These are phyloP conservation scores for Lagorchestes hirsutus DNA, from an alignment of 2,797 vertebrate species.

Conservation along the genomic window DNA sequence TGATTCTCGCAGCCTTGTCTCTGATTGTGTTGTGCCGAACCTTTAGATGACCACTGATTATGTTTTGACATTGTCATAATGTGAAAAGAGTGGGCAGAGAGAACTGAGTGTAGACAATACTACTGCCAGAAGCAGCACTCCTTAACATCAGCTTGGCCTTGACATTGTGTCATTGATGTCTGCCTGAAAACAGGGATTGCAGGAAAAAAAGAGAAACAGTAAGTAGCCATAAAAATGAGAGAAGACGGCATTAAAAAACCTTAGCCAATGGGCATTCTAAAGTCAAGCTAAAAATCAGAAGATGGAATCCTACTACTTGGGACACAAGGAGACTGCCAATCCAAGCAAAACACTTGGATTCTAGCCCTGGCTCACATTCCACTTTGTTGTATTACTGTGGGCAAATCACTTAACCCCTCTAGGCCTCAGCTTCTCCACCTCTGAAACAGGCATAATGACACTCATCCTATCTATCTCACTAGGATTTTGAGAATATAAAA, in stretches of 20 bases:
- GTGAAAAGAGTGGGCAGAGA: background rate
- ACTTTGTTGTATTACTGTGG: background rate
- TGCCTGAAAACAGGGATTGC: background rate
- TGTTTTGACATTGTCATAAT: background rate
- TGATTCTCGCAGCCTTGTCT: background rate
- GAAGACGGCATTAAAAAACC: background rate
- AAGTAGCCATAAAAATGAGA: background rate
- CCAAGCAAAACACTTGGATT: conserved; percentile 26
- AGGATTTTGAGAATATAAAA: background rate
- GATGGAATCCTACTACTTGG: background rate
- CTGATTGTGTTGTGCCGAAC: background rate
- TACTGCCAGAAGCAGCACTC: conserved; percentile 21
- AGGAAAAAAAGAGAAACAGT: background rate
- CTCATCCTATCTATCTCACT: background rate
- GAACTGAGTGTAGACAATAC: background rate
- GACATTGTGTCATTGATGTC: background rate
- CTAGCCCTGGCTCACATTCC: background rate
- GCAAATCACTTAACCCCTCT: background rate
- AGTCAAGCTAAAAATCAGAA: conserved; percentile 14
- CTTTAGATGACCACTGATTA: background rate
- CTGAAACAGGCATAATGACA: background rate
- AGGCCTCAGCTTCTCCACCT: background rate
- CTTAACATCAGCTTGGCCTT: background rate
- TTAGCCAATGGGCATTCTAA: background rate
- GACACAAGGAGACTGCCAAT: background rate